phyloP scores from a whole-genome alignment of 1,140 invertebrate species.

The Zophobas atratus region DNA sequence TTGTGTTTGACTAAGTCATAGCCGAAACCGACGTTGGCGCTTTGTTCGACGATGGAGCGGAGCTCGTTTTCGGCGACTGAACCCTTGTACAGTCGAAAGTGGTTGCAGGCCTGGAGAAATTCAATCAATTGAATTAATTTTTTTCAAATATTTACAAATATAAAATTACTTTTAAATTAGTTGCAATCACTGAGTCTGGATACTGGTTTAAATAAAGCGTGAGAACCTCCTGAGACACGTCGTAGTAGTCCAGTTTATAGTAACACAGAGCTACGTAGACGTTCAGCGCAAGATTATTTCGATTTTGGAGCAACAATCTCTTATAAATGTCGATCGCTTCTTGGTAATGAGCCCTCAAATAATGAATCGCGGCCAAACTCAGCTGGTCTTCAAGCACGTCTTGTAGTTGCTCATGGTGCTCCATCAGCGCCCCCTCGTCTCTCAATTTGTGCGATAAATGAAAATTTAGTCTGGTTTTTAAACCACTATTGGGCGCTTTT shows the following conservation, averaged over 20 bases:
- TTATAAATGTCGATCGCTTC: slow-evolving; percentile 99
- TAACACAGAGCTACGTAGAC: slow-evolving; percentile 98
- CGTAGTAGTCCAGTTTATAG: slow-evolving; percentile 96
- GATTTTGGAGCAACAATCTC: slow-evolving; percentile 91
- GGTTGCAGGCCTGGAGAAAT: slow-evolving; percentile 64
- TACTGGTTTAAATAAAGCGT: slow-evolving; percentile 94
- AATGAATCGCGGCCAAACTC: slow-evolving; percentile 96
- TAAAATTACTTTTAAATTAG: slow-evolving; percentile 89
- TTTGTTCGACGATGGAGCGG: slow-evolving; percentile 85
- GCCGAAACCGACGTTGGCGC: slow-evolving; percentile 88
- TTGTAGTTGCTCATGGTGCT: slow-evolving; percentile 86
- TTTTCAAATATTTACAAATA: no score
- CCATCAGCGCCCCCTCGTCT: slow-evolving; percentile 88
- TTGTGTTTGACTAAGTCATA: slow-evolving; percentile 97
- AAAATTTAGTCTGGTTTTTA: slow-evolving; percentile 90
- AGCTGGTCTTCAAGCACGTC: slow-evolving; percentile 96
- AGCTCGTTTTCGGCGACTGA: slow-evolving; percentile 92
- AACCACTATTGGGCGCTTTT: slow-evolving; percentile 72
- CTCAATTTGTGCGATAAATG: slow-evolving; percentile 95
- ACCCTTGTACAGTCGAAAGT: slow-evolving; percentile 90
- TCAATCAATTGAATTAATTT: slow-evolving; percentile 14
- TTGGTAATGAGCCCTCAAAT: slow-evolving; percentile 95
- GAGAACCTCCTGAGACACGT: slow-evolving; percentile 94
- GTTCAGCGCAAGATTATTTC: slow-evolving; percentile 94
- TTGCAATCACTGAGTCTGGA: slow-evolving; percentile 94